Percentiles rank a stretch among this genome's conserved stretches.
Evolutionary conservation across 2,113 vertebrate genomes (phyloP).

Genomic region (Pelvicachromis taeniatus): DNA sequence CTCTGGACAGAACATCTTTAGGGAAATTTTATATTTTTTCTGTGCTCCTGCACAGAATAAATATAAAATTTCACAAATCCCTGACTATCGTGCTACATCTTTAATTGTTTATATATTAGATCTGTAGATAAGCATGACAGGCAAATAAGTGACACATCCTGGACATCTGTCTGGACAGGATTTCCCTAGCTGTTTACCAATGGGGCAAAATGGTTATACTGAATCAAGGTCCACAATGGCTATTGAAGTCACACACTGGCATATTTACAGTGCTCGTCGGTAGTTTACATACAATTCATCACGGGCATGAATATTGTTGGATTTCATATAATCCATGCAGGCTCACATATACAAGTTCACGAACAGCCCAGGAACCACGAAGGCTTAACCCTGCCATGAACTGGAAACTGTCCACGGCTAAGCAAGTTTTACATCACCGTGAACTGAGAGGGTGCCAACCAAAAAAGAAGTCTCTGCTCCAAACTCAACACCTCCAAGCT

Average conservation of each 20-base stretch:
- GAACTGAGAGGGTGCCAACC: fast-evolving
- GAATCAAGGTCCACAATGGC: background rate
- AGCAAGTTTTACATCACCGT: background rate
- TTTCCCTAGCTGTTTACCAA: background rate
- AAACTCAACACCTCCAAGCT: background rate
- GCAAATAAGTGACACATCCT: background rate
- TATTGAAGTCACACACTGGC: background rate
- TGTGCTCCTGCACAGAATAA: too few species aligned
- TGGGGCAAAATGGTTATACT: background rate
- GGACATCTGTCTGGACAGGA: background rate
- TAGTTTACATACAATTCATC: background rate
- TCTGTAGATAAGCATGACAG: background rate
- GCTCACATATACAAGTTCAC: background rate
- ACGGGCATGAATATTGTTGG: fast-evolving
- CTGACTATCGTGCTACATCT: fast-evolving
- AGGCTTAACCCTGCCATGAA: background rate
- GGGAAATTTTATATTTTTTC: background rate
- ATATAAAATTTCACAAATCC: too few species aligned
- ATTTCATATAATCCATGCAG: background rate
- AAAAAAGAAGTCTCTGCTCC: background rate
- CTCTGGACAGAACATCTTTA: fast-evolving
- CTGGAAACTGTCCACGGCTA: background rate
- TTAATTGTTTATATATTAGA: background rate
- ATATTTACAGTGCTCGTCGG: background rate
- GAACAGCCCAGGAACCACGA: background rate